Conservation (phyloP, 2,797 vertebrate species). For the Hippoglossus hippoglossus region DNA sequence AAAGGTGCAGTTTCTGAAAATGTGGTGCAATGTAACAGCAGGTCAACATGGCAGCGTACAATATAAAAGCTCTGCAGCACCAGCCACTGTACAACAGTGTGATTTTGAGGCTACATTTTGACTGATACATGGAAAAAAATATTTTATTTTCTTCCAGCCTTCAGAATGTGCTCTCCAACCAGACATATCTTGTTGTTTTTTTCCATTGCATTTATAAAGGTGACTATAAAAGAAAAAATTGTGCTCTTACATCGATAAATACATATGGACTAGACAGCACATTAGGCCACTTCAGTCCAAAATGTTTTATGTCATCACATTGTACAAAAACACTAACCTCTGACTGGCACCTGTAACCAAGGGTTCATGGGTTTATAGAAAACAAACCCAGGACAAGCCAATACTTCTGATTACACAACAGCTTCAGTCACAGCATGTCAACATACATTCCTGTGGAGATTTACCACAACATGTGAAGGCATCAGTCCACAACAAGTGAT, state of each 20-base stretch:
- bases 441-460: conserved; percentile 21
- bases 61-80: conserved; percentile 59
- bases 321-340: conserved; percentile 48
- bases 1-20: conserved; percentile 58
- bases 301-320: conserved; percentile 22
- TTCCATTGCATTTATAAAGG: too few relatives aligned
- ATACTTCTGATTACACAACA: conserved; percentile 4
- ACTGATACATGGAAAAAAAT: conserved; percentile 15
- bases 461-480: conserved; percentile 31
- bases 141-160: background rate
- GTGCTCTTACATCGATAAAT: conserved; percentile 25
- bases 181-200: too few relatives aligned
- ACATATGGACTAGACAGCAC: conserved; percentile 13
- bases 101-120: conserved; percentile 22
- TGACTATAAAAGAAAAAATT: conserved; percentile 13
- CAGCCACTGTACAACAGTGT: conserved; percentile 67
- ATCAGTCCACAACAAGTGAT: conserved; percentile 40
- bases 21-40: conserved; percentile 58
- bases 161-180: conserved; percentile 8
- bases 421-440: conserved; percentile 23
- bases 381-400: conserved; percentile 33
- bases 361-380: conserved; percentile 28
- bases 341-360: conserved; percentile 42
- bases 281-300: conserved; percentile 46
- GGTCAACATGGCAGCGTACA: conserved; percentile 61